Evolutionary conservation across 1,140 invertebrate genomes (phyloP).

Genomic region (Nebria ingens): DNA sequence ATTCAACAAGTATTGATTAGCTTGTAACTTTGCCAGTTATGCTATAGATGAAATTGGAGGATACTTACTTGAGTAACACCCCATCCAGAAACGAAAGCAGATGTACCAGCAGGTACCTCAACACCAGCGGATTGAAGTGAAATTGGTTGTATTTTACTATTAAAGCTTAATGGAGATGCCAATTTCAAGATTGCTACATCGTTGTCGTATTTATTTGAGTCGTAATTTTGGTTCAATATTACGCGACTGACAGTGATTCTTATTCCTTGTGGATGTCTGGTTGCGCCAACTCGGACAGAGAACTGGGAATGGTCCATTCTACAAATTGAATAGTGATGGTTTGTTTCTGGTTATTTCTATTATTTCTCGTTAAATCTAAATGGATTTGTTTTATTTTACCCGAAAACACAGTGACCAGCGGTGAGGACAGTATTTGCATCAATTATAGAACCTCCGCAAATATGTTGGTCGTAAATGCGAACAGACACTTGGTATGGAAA

Average conservation of each 20-base stretch:
- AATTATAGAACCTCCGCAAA: conserved; percentile 50
- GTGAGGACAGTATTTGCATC: conserved; percentile 36
- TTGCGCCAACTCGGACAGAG: conserved; percentile 25
- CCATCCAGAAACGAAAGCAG: conserved; percentile 13
- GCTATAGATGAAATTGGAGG: neutral
- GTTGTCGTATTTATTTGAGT: neutral
- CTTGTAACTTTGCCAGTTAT: neutral
- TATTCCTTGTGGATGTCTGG: conserved; percentile 19
- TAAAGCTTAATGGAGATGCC: neutral
- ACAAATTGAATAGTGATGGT: neutral
- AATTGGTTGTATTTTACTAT: neutral
- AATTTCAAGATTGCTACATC: neutral
- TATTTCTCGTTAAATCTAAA: too few species aligned
- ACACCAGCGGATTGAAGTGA: neutral
- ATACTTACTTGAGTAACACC: conserved; percentile 15
- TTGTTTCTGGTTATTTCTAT: conserved; percentile 20
- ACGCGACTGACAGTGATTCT: neutral
- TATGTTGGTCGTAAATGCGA: conserved; percentile 33
- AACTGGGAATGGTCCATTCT: neutral
- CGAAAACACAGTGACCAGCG: conserved; percentile 38
- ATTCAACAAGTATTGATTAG: too few species aligned
- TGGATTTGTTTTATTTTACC: too few species aligned
- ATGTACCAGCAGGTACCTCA: conserved; percentile 22
- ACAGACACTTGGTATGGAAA: conserved; percentile 39
- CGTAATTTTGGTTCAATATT: neutral